phyloP scores from a whole-genome alignment of 2,888 invertebrate genomes.

The Pseudococcus longispinus region DNA sequence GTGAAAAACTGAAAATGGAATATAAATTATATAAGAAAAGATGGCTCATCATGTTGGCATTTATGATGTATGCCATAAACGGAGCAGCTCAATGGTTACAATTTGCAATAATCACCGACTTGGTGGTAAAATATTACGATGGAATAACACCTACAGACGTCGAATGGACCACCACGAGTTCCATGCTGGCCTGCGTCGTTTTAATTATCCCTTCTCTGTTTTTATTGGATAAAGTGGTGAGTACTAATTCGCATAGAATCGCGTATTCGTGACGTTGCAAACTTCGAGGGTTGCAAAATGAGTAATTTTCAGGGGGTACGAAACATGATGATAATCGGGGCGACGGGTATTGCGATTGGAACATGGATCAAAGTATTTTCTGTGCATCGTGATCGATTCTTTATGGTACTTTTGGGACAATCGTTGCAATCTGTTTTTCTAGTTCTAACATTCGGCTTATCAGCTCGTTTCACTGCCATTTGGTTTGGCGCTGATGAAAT shows the following conservation, averaged over 20 bases:
- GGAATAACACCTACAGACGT: conserved; percentile 74
- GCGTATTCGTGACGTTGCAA: too few relatives aligned
- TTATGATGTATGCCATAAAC: conserved; percentile 86
- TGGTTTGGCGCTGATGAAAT: conserved; percentile 98
- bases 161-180: conserved; percentile 97
- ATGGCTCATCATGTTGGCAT: conserved; percentile 86
- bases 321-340: conserved; percentile 80
- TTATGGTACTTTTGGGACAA: conserved; percentile 88
- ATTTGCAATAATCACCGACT: conserved; percentile 90
- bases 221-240: conserved; percentile 90
- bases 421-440: conserved; percentile 85
- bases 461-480: conserved; percentile 90
- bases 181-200: conserved; percentile 96
- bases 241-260: not conserved
- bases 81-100: conserved; percentile 98
- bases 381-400: conserved; percentile 83
- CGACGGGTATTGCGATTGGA: conserved; percentile 84
- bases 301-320: conserved; percentile 74
- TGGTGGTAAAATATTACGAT: conserved; percentile 77
- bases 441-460: conserved; percentile 91
- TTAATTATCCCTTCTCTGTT: conserved; percentile 97
- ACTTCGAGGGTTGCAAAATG: too few relatives aligned
- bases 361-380: conserved; percentile 93
- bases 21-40: conserved; percentile 73
- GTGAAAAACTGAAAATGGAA: not conserved